A percentile compares a stretch with the other conserved stretches of the same genome.
Conservation (phyloP, 2,113 vertebrate genomes). For the Rhegmatorhina hoffmannsi region DNA sequence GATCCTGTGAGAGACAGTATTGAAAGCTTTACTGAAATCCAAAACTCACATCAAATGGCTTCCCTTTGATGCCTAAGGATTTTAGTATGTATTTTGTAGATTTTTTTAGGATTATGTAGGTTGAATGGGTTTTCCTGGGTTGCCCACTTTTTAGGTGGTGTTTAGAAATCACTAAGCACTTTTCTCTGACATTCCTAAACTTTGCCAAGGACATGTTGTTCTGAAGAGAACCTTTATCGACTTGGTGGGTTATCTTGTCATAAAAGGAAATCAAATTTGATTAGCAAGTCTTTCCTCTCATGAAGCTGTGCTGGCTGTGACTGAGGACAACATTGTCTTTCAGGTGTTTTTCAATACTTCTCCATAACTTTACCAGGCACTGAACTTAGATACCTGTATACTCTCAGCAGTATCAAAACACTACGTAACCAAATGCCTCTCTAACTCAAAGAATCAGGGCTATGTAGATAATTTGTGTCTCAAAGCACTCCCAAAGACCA, state of each 20-base stretch:
- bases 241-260: background rate
- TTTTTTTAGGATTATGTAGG: too few relatives aligned
- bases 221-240: background rate
- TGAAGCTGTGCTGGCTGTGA: background rate
- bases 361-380: background rate
- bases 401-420: fast-evolving
- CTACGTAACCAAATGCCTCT: background rate
- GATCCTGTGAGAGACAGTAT: background rate
- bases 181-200: too few relatives aligned
- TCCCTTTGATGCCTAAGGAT: background rate
- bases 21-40: background rate
- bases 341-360: background rate
- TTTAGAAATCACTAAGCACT: too few relatives aligned
- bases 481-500: fast-evolving
- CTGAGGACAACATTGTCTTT: background rate
- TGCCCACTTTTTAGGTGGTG: too few relatives aligned
- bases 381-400: fast-evolving
- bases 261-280: background rate
- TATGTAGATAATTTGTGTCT: fast-evolving
- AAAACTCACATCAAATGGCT: background rate
- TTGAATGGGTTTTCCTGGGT: too few relatives aligned
- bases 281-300: background rate
- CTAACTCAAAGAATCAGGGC: background rate
- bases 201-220: too few relatives aligned
- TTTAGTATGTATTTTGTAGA: too few relatives aligned